A percentile compares a stretch with the other conserved stretches of the same genome.
These are phyloP conservation scores for Cheilosia scutellata DNA, from an alignment of 2,888 invertebrate species.

Conservation along the genomic window DNA sequence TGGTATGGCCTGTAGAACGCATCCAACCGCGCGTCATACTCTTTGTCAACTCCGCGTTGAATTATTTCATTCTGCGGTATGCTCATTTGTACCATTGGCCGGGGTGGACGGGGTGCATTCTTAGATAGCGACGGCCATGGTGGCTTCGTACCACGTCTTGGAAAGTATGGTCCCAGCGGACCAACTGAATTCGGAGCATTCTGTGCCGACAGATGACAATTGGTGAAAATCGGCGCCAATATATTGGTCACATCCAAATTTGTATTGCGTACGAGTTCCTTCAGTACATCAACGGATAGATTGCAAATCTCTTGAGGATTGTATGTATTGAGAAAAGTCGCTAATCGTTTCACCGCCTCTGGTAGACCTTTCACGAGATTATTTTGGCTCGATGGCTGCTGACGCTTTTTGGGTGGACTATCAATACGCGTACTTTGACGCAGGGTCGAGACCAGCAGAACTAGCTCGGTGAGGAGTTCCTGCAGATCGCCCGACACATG, in stretches of 20 bases:
- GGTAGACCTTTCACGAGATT: conserved; percentile 91
- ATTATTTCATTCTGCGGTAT: conserved; percentile 90
- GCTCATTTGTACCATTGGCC: conserved; percentile 93
- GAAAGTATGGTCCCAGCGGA: conserved; percentile 91
- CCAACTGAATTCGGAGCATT: conserved; percentile 88
- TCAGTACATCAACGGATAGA: conserved; percentile 89
- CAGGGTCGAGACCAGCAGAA: conserved; percentile 89
- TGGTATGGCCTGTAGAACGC: conserved; percentile 95
- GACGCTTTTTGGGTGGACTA: conserved; percentile 81
- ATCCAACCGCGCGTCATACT: conserved; percentile 90
- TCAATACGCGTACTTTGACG: conserved; percentile 86
- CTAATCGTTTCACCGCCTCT: conserved; percentile 93
- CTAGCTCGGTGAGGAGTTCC: conserved; percentile 91
- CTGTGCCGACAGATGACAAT: conserved; percentile 92
- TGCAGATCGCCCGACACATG: conserved; percentile 93
- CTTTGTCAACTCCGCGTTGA: conserved; percentile 89
- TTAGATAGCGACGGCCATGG: conserved; percentile 86
- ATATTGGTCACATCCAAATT: conserved; percentile 87
- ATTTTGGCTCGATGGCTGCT: conserved; percentile 81
- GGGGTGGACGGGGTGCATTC: conserved; percentile 89
- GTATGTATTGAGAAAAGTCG: conserved; percentile 94
- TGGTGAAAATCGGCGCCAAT: conserved; percentile 93
- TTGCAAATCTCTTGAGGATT: conserved; percentile 93
- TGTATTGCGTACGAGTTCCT: conserved; percentile 83
- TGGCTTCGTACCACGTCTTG: conserved; percentile 87